Base-by-base conservation (phyloP, 1,140 invertebrate species). In the Cotesia vestalis region DNA sequence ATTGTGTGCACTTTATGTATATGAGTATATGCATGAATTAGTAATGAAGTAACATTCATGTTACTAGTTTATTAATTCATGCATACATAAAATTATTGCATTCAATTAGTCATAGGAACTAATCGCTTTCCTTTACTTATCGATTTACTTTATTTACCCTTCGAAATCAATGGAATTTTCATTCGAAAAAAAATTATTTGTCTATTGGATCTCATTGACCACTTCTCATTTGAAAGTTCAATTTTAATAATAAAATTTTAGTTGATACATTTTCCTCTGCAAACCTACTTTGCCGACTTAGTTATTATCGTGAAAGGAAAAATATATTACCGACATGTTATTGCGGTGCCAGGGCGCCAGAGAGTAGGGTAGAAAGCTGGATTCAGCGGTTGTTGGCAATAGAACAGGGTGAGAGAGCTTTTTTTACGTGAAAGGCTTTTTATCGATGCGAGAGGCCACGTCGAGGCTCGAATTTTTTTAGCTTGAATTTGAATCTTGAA, bases 361-460 rank as follows among this genome's bases (percentile, higher is more conserved):
- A 46, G 40, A 46, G 40, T 46, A 46, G 40, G 11, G 40, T 46
- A 51, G 9, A 51, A 53, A 52, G 34, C 27, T 27, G 11, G 4
- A 34, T 35, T 60, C 14, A 14, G 35, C 57, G n/a, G 17, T 36
- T 9, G 67, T 69, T 40, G 67, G 67, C 55, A 69, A 68, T 14
- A n/a, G 34, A 35, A 57, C 34, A 69, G 55, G 57, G 27, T 20
- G 6, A 14, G 53, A 3, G 53, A 57, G n/a, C 38, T 69, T 61
- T 69, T 69, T 59, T 4, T 46, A n/a, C 57, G 55, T 17, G 14
- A 27, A 27, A 27, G 2, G 27, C 27, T 27, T 27, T 27, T 27
- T 27, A 27, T 27, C 27, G 27, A 27, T 27, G 2, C 27, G 27
- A 69, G 67, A 69, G 67, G 67, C 59, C 67, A 55, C 67, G 9